These are phyloP conservation scores for Drosophila meridionalis DNA, from an alignment of 2,888 invertebrate species.

Conservation along the genomic window DNA sequence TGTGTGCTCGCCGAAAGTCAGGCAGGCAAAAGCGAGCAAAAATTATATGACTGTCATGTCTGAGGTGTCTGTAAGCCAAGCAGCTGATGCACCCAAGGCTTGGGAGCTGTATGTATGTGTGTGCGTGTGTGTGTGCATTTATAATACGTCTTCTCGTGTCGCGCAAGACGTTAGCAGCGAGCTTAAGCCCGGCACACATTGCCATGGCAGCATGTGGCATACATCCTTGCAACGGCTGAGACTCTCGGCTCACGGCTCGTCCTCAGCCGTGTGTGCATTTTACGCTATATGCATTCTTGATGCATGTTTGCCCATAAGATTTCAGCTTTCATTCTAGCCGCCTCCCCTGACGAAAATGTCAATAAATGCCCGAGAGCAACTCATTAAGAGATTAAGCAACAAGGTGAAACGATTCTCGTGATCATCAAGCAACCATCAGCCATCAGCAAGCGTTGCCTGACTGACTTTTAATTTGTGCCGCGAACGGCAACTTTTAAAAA, in stretches of 20 bases:
- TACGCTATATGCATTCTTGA: conserved; percentile 72
- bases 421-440: conserved; percentile 1
- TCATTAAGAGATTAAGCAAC: conserved; percentile 74
- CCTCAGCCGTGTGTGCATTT: conserved; percentile 65
- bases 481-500: conserved; percentile 25
- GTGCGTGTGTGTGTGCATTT: conserved; percentile 56
- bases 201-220: conserved; percentile 9
- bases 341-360: conserved; percentile 43
- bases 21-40: conserved; percentile 38
- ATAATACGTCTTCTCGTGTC: conserved; percentile 66
- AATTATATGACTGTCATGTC: conserved; percentile 61
- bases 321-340: conserved; percentile 37
- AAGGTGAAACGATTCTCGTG: conserved; percentile 47
- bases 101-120: not conserved
- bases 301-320: conserved; percentile 67
- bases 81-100: conserved; percentile 30
- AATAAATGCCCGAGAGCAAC: conserved; percentile 74
- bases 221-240: conserved; percentile 16
- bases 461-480: conserved; percentile 50
- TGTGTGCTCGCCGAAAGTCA: conserved; percentile 44
- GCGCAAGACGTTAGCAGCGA: conserved; percentile 45
- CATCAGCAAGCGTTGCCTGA: conserved; percentile 19
- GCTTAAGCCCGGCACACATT: conserved; percentile 44
- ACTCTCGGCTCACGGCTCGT: conserved; percentile 4
- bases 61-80: conserved; percentile 57